Percentiles rank a stretch among this genome's conserved stretches.
Evolutionary conservation across 1,140 invertebrate genomes (phyloP).

Genomic region (Euborellia annulipes): DNA sequence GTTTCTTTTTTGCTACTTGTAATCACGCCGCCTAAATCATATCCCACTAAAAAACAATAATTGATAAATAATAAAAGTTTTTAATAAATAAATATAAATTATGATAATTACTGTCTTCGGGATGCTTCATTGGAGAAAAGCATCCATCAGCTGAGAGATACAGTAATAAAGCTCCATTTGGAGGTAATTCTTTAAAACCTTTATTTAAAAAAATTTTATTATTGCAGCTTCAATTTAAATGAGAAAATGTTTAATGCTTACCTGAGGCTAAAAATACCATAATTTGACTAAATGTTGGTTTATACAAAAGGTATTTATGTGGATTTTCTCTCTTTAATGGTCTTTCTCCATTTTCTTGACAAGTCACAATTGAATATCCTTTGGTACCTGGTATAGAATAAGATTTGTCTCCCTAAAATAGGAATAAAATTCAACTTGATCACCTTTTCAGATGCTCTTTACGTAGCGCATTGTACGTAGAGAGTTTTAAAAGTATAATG

Average conservation of each 20-base stretch:
- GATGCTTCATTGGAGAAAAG: constrained; percentile 72
- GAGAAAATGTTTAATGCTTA: no score
- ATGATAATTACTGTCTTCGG: constrained; percentile 65
- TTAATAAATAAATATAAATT: constrained; percentile 2
- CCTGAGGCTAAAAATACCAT: constrained; percentile 86
- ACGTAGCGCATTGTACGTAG: no score
- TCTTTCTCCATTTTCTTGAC: constrained; percentile 47
- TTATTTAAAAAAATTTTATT: no score
- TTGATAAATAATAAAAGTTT: constrained; percentile 1
- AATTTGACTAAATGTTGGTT: constrained; percentile 85
- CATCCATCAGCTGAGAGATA: constrained; percentile 91
- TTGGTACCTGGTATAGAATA: constrained; percentile 22
- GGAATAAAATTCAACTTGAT: constrained; percentile 7
- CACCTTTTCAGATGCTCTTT: no score
- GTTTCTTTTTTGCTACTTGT: constrained; percentile 69
- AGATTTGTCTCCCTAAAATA: constrained; percentile 21
- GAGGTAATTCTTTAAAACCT: constrained; percentile 78
- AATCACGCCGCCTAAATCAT: constrained; percentile 80
- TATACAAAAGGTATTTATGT: constrained; percentile 92
- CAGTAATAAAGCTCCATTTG: constrained; percentile 75
- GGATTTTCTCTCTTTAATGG: constrained; percentile 74
- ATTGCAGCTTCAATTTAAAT: no score
- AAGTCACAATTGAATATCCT: constrained; percentile 21
- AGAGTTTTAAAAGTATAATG: not conserved
- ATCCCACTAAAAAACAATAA: constrained; percentile 49